Base-by-base conservation (phyloP, 2,888 invertebrate genomes). In the Melieria crassipennis region DNA sequence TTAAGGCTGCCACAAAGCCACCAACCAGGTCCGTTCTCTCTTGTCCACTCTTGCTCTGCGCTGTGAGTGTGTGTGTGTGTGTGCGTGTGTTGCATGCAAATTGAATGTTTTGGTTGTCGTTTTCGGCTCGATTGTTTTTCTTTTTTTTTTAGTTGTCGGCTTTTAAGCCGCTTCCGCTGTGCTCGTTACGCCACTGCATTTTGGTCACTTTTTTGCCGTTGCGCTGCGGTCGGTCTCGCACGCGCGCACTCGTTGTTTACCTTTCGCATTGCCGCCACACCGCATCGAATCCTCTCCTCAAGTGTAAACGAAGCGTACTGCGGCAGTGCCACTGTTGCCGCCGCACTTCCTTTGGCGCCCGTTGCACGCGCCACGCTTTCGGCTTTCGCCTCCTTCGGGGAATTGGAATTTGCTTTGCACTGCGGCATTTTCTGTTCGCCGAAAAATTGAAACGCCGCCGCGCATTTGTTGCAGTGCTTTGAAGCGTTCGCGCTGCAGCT, bases 241-340 rank as follows among this genome's bases (percentile, higher is more conserved):
- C 30, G 30, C 30, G 30, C 30, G 30, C 30, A 30, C 30, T 30
- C 30, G 30, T 30, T 30, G 30, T 30, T 30, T 30, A 30, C 30
- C 30, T 30, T 30, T 30, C 30, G 30, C 30, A 30, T 30, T 30
- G 30, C 30, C 30, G 30, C 30, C 30, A 3, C 30, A 2, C 30
- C 30, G 30, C 30, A 30, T 30, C 30, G 30, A 1, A 2, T 30
- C 1, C 30, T 30, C 30, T 30, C 30, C 30, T 30, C 30, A 30
- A 30, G 30, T 57, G 58, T 48, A 66, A 66, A 58, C 60, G 66
- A 66, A 66, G 60, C 47, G 66, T 58, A 58, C 57, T 66, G 66
- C 66, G 66, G 66, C 66, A 66, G 66, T 66, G 66, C 66, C 58
- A 58, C 66, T 66, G 66, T 58, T 66, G 42, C 66, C 66, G 60